phyloP scores from a whole-genome alignment of 1,140 invertebrate genomes.

The Atopsyche davidsoni region DNA sequence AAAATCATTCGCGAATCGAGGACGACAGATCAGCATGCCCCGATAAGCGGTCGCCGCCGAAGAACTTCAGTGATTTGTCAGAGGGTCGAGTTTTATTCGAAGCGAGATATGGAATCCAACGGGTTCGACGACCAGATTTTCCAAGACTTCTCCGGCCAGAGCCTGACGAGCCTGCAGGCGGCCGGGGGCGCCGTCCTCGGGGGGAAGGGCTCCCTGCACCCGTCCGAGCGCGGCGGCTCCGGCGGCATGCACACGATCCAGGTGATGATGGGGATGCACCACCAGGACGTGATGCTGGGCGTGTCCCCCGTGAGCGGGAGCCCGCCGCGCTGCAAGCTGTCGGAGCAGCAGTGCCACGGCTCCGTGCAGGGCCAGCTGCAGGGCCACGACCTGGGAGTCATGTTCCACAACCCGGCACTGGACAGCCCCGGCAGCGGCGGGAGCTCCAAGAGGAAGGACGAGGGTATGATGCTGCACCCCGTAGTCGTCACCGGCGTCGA shows the following conservation, averaged over 20 bases:
- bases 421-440: slow-evolving; percentile 41
- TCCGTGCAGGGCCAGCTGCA: slow-evolving; percentile 35
- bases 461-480: slow-evolving; percentile 48
- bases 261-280: slow-evolving; percentile 59
- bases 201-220: slow-evolving; percentile 38
- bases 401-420: slow-evolving; percentile 50
- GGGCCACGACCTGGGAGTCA: slow-evolving; percentile 44
- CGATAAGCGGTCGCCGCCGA: too few species aligned
- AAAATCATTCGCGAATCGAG: too few species aligned
- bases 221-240: slow-evolving; percentile 38
- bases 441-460: slow-evolving; percentile 45
- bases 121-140: slow-evolving; percentile 72
- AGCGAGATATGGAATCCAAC: slow-evolving; percentile 66
- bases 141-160: slow-evolving; percentile 61
- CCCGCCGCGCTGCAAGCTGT: slow-evolving; percentile 33
- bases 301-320: slow-evolving; percentile 39
- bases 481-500: slow-evolving; percentile 34
- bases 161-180: slow-evolving; percentile 42
- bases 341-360: slow-evolving; percentile 36
- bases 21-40: too few species aligned
- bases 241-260: slow-evolving; percentile 58
- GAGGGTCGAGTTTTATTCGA: background rate
- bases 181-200: slow-evolving; percentile 35
- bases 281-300: slow-evolving; percentile 43
- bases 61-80: background rate